These are phyloP conservation scores for Ophioderma brevispina DNA, from an alignment of 35 echinoderm and acorn worm species.

Conservation along the genomic window DNA sequence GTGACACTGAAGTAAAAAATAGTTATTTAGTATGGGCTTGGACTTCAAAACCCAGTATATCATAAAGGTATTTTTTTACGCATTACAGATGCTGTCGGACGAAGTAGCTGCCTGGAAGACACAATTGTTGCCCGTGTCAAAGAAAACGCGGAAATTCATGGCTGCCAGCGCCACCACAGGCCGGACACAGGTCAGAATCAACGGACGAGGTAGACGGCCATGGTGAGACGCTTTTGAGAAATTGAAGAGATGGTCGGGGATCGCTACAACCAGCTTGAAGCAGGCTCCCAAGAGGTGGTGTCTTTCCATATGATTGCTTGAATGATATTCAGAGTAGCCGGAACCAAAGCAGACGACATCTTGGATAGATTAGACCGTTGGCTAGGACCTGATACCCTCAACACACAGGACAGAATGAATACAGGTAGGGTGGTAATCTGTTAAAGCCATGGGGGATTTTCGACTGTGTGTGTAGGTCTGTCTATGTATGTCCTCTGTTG, in stretches of 20 bases:
- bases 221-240: constrained; percentile 77
- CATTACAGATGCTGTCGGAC: constrained; percentile 61
- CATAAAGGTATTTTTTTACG: background rate
- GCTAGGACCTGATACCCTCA: constrained; percentile 70
- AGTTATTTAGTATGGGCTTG: no score
- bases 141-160: constrained; percentile 82
- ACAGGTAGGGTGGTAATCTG: constrained; percentile 27
- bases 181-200: constrained; percentile 78
- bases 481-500: no score
- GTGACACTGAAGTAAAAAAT: no score
- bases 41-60: no score
- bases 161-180: constrained; percentile 76
- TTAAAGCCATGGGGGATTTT: no score
- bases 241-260: constrained; percentile 82
- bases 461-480: no score
- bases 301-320: constrained; percentile 84
- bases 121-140: constrained; percentile 68
- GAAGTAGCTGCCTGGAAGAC: constrained; percentile 77
- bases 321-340: constrained; percentile 70
- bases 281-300: constrained; percentile 77
- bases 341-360: constrained; percentile 68
- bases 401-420: constrained; percentile 62
- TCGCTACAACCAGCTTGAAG: constrained; percentile 69
- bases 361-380: constrained; percentile 76
- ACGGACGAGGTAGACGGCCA: constrained; percentile 88